These are phyloP conservation scores for Scolopax mira DNA, from an alignment of 2,113 vertebrate species.

Conservation along the genomic window DNA sequence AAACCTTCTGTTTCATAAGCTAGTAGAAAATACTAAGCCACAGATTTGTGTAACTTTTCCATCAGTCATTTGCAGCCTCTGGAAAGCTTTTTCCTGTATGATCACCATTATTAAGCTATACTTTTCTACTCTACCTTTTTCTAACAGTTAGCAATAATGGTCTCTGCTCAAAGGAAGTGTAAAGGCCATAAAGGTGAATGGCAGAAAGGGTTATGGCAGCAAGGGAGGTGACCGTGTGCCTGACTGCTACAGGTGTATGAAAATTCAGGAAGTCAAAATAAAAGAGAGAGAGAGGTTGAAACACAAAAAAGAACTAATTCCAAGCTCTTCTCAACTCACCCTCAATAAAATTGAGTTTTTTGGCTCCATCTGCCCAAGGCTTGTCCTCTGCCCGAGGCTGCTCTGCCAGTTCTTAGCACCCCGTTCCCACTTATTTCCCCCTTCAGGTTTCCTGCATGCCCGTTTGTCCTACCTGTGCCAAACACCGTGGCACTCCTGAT, in stretches of 20 bases:
- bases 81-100: background rate
- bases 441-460: background rate
- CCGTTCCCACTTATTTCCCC: background rate
- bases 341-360: background rate
- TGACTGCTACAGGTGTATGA: background rate
- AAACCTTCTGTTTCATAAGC: background rate
- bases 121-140: background rate
- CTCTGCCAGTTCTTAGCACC: background rate
- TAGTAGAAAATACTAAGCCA: background rate
- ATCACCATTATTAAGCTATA: background rate
- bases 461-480: background rate
- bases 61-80: background rate
- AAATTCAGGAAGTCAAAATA: background rate
- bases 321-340: background rate
- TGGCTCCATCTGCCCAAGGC: background rate
- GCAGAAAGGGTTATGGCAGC: background rate
- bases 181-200: background rate
- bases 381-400: background rate
- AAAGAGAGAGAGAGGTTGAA: background rate
- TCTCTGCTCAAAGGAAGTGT: background rate
- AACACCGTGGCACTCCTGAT: background rate
- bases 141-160: background rate
- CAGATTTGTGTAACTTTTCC: background rate
- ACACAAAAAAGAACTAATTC: background rate
- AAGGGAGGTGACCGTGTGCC: background rate